Percentiles rank a stretch among this genome's conserved stretches.
These are phyloP conservation scores for Coendou prehensilis DNA, from an alignment of 2,797 vertebrate species.

Conservation along the genomic window DNA sequence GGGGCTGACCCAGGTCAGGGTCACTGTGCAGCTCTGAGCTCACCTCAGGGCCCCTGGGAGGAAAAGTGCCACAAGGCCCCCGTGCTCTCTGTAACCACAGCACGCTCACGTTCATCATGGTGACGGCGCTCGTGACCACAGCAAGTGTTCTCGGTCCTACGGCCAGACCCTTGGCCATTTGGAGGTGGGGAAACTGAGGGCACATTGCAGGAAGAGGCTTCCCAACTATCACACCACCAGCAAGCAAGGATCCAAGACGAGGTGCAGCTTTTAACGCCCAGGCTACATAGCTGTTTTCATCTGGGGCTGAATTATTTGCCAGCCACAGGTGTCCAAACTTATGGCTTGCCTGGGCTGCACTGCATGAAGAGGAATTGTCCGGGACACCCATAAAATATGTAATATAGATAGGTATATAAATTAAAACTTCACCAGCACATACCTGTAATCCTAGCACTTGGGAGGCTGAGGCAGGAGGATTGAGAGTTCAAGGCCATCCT, in stretches of 20 bases:
- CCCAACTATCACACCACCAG: background rate
- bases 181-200: background rate
- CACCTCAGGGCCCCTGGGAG: background rate
- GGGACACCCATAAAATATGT: background rate
- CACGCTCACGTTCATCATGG: background rate
- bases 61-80: background rate
- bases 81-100: background rate
- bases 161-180: background rate
- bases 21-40: background rate
- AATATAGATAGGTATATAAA: background rate
- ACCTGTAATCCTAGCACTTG: background rate
- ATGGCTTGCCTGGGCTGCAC: background rate
- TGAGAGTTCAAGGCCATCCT: background rate
- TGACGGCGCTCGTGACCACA: background rate
- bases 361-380: background rate
- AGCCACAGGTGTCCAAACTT: background rate
- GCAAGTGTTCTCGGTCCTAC: background rate
- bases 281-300: background rate
- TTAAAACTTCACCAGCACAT: background rate
- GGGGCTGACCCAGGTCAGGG: background rate
- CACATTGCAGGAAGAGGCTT: background rate
- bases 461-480: background rate
- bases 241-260: background rate
- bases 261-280: background rate
- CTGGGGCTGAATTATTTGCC: background rate